Evolutionary conservation across 2,797 vertebrate species (phyloP).

Genomic region (Ciconia nigra): DNA sequence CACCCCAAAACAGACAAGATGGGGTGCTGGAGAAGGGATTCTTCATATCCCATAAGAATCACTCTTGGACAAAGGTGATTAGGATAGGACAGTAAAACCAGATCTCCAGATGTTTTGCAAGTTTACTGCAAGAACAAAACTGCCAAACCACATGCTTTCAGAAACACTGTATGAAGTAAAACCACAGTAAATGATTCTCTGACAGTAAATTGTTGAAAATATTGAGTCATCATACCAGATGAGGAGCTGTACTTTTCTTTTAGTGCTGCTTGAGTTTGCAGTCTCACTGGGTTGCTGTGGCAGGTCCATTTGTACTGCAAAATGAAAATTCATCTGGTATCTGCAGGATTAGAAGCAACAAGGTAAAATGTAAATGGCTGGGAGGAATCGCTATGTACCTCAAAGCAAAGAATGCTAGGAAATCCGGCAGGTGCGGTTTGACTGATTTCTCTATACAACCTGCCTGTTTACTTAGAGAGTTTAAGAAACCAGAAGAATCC

Average conservation of each 20-base stretch:
- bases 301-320: not conserved
- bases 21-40: not conserved
- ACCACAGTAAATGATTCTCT: not conserved
- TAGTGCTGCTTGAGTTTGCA: not conserved
- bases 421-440: fast-evolving
- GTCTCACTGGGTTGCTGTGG: not conserved
- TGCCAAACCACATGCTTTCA: not conserved
- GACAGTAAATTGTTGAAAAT: not conserved
- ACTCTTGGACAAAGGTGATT: not conserved
- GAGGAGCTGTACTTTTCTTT: not conserved
- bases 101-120: not conserved
- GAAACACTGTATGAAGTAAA: not conserved
- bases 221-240: not conserved
- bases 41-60: not conserved
- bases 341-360: not conserved
- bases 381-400: not conserved
- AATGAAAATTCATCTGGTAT: not conserved
- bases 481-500: not conserved
- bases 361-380: not conserved
- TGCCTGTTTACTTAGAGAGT: not conserved
- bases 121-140: not conserved
- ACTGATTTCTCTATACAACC: not conserved
- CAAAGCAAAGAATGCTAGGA: not conserved
- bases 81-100: not conserved
- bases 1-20: not conserved